phyloP scores from a whole-genome alignment of 1,140 invertebrate species.

The Amphibalanus amphitrite region DNA sequence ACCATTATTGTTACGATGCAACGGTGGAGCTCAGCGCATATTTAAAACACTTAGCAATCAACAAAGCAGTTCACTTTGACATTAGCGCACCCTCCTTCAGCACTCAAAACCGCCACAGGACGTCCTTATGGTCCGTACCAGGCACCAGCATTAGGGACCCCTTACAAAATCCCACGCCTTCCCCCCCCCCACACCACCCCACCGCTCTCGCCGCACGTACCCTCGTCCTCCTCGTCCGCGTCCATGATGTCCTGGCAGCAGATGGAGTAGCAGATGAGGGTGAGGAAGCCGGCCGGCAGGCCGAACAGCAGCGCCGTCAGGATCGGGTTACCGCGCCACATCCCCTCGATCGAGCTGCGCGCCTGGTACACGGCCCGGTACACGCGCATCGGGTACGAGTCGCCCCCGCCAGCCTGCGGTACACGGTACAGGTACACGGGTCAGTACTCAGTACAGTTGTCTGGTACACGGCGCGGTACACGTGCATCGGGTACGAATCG shows the following conservation, averaged over 20 bases:
- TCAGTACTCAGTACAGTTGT: slow-evolving; percentile 21
- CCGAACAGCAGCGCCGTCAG: slow-evolving; percentile 67
- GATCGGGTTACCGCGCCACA: slow-evolving; percentile 82
- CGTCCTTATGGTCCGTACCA: too few relatives aligned
- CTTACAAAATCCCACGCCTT: background rate
- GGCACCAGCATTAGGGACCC: too few relatives aligned
- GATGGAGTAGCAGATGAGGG: slow-evolving; percentile 82
- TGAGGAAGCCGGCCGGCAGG: slow-evolving; percentile 71
- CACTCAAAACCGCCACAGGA: background rate
- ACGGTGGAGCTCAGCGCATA: too few relatives aligned
- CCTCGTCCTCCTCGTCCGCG: slow-evolving; percentile 63
- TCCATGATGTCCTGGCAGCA: slow-evolving; percentile 87
- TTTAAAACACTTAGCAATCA: too few relatives aligned
- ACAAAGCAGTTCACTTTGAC: background rate
- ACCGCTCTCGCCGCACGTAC: background rate
- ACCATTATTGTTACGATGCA: too few relatives aligned
- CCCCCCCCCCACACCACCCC: too few relatives aligned
- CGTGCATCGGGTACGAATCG: too few relatives aligned
- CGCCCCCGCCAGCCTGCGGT: slow-evolving; percentile 57
- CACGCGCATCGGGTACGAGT: slow-evolving; percentile 45
- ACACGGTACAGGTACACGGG: slow-evolving; percentile 33
- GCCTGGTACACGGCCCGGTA: slow-evolving; percentile 56
- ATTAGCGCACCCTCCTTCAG: background rate
- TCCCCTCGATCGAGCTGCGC: slow-evolving; percentile 48
- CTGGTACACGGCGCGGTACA: too few relatives aligned